Evolutionary conservation across 2,797 vertebrate species (phyloP).

Genomic region (Onychomys arenicola): DNA sequence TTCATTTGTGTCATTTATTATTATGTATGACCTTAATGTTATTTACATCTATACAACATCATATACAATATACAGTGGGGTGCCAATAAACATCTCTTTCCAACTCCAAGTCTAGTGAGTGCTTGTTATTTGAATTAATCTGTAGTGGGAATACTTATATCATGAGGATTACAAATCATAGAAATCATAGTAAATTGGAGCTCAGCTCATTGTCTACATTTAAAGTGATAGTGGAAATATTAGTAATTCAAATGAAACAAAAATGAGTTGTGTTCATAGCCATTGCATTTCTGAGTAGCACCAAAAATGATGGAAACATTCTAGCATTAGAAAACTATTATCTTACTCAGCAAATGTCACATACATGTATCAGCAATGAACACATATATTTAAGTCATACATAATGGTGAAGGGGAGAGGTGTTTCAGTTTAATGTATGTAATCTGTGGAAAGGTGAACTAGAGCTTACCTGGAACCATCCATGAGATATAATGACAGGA

Average conservation of each 20-base stretch:
- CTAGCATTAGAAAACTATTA: background rate
- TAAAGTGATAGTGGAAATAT: constrained; percentile 1
- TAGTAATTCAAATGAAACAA: constrained; percentile 34
- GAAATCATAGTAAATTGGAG: background rate
- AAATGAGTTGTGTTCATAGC: background rate
- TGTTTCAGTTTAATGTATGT: constrained; percentile 37
- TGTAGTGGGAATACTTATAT: background rate
- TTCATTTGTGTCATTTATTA: background rate
- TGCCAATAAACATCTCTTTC: background rate
- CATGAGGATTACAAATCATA: background rate
- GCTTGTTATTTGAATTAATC: background rate
- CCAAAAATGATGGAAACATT: background rate
- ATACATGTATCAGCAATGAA: background rate
- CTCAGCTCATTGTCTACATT: background rate
- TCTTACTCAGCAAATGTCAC: background rate
- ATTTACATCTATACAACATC: background rate
- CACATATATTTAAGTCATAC: constrained; percentile 3
- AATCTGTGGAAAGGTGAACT: background rate
- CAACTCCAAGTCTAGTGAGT: background rate
- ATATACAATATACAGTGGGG: background rate
- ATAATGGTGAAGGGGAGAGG: constrained; percentile 7
- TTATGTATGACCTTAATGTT: background rate
- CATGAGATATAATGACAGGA: constrained; percentile 13
- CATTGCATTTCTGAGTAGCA: background rate
- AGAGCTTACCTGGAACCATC: background rate